A percentile compares a stretch with the other conserved stretches of the same genome.
These are phyloP conservation scores for Elysia crispata DNA, from an alignment of 2,888 invertebrate genomes.

Conservation along the genomic window DNA sequence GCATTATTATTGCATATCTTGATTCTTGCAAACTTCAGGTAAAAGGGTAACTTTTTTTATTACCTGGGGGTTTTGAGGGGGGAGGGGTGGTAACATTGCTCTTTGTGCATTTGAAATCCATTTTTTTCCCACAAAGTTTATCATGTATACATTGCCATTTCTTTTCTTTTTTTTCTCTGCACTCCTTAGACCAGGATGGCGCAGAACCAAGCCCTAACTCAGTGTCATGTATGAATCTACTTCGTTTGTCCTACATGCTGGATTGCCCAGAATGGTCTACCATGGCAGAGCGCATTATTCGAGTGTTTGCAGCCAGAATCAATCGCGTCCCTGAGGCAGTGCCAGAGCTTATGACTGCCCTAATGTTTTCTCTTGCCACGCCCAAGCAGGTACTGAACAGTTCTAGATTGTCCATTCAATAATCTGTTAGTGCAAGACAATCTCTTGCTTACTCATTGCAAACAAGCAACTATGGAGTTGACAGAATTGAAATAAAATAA, in stretches of 20 bases:
- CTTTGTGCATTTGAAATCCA: not conserved
- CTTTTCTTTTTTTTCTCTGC: too few species aligned
- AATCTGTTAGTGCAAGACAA: not conserved
- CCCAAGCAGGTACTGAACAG: conserved; percentile 84
- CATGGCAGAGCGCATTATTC: conserved; percentile 82
- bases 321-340: conserved; percentile 84
- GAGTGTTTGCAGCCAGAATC: conserved; percentile 76
- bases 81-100: not conserved
- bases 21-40: too few species aligned
- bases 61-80: not conserved
- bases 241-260: conserved; percentile 85
- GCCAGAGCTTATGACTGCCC: conserved; percentile 87
- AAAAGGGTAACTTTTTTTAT: too few species aligned
- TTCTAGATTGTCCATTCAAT: not conserved
- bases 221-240: conserved; percentile 86
- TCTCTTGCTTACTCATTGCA: not conserved
- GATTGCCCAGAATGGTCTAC: conserved; percentile 81
- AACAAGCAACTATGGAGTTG: too few species aligned
- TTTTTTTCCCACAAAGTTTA: not conserved
- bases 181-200: conserved; percentile 89
- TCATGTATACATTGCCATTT: too few species aligned
- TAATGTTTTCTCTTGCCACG: conserved; percentile 83
- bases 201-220: conserved; percentile 97
- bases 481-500: too few species aligned
- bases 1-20: too few species aligned